Evolutionary conservation across 2,113 vertebrate genomes (phyloP).

Genomic region (Cyanistes caeruleus): DNA sequence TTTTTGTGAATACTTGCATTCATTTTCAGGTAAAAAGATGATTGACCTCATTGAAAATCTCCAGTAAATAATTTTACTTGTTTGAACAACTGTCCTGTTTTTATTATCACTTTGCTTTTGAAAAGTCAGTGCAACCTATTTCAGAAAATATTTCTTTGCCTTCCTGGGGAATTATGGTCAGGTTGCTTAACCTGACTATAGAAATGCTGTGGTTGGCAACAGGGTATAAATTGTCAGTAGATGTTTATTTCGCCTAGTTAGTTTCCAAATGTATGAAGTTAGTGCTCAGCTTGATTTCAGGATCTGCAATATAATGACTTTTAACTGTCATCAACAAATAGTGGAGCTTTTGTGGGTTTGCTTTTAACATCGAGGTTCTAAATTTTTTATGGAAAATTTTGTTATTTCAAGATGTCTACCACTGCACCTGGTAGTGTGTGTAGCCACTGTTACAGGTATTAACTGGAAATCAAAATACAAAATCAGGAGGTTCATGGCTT

Average conservation of each 20-base stretch:
- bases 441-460: neutral
- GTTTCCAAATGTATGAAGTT: neutral
- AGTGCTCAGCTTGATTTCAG: neutral
- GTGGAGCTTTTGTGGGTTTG: neutral
- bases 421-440: rapidly evolving
- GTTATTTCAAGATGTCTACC: neutral
- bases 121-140: neutral
- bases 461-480: neutral
- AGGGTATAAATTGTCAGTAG: neutral
- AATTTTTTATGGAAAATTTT: neutral
- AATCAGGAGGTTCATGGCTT: neutral
- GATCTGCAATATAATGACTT: neutral
- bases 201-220: neutral
- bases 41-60: slow-evolving; percentile 14
- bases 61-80: neutral
- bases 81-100: neutral
- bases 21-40: neutral
- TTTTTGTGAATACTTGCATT: slow-evolving; percentile 19
- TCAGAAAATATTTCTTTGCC: neutral
- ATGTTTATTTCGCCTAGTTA: neutral
- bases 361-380: neutral
- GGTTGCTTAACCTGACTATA: neutral
- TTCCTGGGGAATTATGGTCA: neutral
- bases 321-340: neutral
- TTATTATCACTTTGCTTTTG: slow-evolving; percentile 12